Conservation (phyloP, 1,140 invertebrate species). For the Macrobrachium rosenbergii region DNA sequence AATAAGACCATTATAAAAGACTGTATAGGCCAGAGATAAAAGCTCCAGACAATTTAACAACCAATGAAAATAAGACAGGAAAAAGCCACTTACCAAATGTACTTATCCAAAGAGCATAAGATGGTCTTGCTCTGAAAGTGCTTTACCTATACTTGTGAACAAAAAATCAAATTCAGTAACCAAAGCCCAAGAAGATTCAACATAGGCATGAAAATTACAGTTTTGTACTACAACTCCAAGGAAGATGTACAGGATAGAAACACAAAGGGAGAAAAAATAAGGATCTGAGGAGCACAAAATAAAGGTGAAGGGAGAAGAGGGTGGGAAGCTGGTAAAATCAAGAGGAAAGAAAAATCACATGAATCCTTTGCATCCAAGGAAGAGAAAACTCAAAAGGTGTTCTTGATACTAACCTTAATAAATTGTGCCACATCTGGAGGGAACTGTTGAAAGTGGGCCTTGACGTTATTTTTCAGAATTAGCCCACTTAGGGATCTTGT, state of each 20-base stretch:
- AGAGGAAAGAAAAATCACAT: conserved; percentile 3
- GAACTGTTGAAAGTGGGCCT: conserved; percentile 93
- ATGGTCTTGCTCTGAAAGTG: too few relatives aligned
- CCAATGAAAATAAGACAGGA: too few relatives aligned
- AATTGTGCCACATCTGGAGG: conserved; percentile 90
- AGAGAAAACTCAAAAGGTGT: conserved; percentile 4
- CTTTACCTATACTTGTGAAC: too few relatives aligned
- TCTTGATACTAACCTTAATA: conserved; percentile 76
- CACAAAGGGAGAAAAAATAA: not conserved
- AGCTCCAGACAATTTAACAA: too few relatives aligned
- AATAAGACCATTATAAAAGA: not conserved
- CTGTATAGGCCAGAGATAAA: too few relatives aligned
- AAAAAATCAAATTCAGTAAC: too few relatives aligned
- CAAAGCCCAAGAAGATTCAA: too few relatives aligned
- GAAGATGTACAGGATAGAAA: not conserved
- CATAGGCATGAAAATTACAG: too few relatives aligned
- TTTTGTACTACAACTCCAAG: too few relatives aligned
- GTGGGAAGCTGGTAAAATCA: not conserved
- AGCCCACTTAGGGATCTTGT: conserved; percentile 96
- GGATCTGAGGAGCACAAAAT: not conserved
- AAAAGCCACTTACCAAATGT: too few relatives aligned
- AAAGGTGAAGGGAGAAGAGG: not conserved
- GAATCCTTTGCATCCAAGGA: not conserved
- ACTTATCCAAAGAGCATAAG: too few relatives aligned
- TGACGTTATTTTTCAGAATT: conserved; percentile 98